Evolutionary conservation across 2,888 invertebrate genomes (phyloP), one percentile per base, ranked within the genome.

Genomic region (Oligia fasciuncula): DNA sequence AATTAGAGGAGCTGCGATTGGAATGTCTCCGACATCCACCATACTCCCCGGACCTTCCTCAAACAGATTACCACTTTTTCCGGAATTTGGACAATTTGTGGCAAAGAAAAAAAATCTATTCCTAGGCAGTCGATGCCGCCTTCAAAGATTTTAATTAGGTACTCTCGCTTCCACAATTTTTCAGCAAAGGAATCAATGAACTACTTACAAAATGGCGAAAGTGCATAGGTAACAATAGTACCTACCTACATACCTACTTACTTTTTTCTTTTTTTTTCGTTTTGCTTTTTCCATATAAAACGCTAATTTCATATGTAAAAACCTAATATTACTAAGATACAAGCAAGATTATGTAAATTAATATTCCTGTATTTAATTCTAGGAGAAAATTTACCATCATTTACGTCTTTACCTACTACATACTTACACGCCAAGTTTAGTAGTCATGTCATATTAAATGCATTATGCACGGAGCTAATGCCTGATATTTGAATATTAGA

Each of bases 401-500:
- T 81, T 77, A n/a, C 9, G 43, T 51, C 17, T 70, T 84, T 62
- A 49, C 46, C 23, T 13, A 62, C n/a, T n/a, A 60, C 51, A 46
- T 75, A 40, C 8, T 2, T 35, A 73, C 60, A 70, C 46, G 54
- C 67, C 54, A 72, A 83, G 73, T 81, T 73, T 70, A 81, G 70
- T 76, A 81, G 57, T 73, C 72, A 83, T 73, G 54, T 74, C 67
- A 82, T 74, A 77, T 54, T 68, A 67, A 73, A 73, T 76, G 76
- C 72, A 85, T 63, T 67, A 82, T 80, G 73, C 79, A 73, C 63
- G 57, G 49, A 80, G 68, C 83, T 87, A 73, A 76, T 83, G 79
- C 71, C 67, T 65, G 69, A 80, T 69, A 81, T 77, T 77, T 77
- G 62, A 78, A 83, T 87, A 79, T 82, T 79, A 80, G 62, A 78